Evolutionary conservation across 2,113 vertebrate species (phyloP).

Genomic region (Megaptera novaeangliae): DNA sequence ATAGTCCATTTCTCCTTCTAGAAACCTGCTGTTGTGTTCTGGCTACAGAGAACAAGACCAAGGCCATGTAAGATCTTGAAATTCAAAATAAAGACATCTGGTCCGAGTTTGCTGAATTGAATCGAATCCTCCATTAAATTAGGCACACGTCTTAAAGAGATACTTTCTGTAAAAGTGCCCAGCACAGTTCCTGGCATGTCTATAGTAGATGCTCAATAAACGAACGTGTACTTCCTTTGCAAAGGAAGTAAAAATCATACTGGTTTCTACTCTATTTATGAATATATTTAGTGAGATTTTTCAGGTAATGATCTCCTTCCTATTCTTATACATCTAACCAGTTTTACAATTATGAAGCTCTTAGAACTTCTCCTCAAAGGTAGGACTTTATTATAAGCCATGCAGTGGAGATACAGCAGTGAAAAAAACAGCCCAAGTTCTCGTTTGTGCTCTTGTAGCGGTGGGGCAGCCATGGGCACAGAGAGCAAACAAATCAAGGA

Average conservation of each 20-base stretch:
- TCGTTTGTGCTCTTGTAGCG: not conserved
- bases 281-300: not conserved
- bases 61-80: constrained; percentile 38
- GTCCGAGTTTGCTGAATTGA: constrained; percentile 36
- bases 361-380: not conserved
- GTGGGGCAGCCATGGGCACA: not conserved
- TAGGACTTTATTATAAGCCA: not conserved
- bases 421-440: not conserved
- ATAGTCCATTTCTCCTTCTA: constrained; percentile 5
- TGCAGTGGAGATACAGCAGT: not conserved
- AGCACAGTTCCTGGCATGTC: not conserved
- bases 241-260: not conserved
- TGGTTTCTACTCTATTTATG: not conserved
- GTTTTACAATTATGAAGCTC: not conserved
- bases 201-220: not conserved
- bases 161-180: not conserved
- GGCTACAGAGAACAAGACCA: constrained; percentile 12
- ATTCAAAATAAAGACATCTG: constrained; percentile 44
- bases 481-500: not conserved
- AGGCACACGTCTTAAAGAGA: not conserved
- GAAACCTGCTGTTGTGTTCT: constrained; percentile 41
- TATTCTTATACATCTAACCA: not conserved
- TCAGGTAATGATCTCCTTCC: not conserved
- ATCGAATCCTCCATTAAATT: constrained; percentile 26
- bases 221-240: not conserved